A percentile compares a stretch with the other conserved stretches of the same genome.
Conservation (phyloP, 2,113 vertebrate genomes). For the Prolemur simus region DNA sequence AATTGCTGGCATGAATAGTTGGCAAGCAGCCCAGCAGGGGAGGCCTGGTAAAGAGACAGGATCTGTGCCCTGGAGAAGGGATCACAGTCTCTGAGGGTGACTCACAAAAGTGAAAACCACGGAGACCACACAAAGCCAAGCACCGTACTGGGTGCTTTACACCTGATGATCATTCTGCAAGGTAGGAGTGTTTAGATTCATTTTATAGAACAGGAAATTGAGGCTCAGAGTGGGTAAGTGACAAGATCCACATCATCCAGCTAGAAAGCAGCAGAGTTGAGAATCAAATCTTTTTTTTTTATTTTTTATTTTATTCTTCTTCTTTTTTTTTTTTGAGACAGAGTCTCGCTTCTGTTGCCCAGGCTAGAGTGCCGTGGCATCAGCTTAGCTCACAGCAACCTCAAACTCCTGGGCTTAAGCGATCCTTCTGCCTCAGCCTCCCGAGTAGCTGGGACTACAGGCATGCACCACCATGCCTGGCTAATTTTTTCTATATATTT, state of each 20-base stretch:
- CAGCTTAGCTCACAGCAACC: too few species aligned
- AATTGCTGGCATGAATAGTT: constrained; percentile 73
- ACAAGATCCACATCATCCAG: background rate
- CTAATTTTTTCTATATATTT: too few species aligned
- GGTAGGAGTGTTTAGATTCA: background rate
- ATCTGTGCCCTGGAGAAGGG: constrained; percentile 14
- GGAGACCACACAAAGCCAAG: background rate
- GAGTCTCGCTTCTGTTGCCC: too few species aligned
- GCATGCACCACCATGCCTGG: too few species aligned
- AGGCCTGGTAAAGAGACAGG: background rate
- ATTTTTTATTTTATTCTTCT: too few species aligned
- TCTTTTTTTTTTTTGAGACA: too few species aligned
- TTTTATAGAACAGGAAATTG: background rate
- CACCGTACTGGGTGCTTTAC: fast-evolving
- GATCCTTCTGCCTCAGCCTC: too few species aligned
- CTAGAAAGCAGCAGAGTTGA: background rate
- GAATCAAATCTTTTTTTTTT: background rate
- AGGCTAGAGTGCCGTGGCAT: too few species aligned
- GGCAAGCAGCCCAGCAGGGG: constrained; percentile 45
- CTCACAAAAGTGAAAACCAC: background rate
- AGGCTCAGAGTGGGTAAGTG: background rate
- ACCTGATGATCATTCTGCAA: background rate
- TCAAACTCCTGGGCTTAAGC: too few species aligned
- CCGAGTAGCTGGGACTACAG: too few species aligned
- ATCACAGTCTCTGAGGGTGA: background rate